phyloP scores from a whole-genome alignment of 2,888 invertebrate species.

The Melanostoma mellinum region DNA sequence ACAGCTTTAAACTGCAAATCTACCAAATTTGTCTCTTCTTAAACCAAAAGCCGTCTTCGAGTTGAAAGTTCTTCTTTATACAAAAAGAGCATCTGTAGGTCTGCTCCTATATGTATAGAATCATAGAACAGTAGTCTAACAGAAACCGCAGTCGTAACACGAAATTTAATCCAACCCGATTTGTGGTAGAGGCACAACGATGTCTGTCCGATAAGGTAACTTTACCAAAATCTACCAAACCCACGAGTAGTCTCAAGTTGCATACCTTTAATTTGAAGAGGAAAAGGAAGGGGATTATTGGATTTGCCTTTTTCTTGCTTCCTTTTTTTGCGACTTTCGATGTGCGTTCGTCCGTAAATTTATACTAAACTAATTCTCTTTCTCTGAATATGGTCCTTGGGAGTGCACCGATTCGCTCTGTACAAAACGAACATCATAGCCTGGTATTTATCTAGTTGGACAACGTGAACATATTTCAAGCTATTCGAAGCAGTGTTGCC shows the following conservation, averaged over 20 bases:
- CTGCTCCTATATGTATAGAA: not conserved
- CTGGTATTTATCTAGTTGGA: constrained; percentile 25
- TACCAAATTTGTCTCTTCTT: not conserved
- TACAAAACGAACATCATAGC: constrained; percentile 5
- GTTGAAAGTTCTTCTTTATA: constrained; percentile 5
- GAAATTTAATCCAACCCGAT: constrained; percentile 59
- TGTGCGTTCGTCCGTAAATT: constrained; percentile 28
- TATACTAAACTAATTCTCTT: not conserved
- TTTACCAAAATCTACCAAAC: constrained; percentile 8
- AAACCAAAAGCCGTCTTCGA: not conserved
- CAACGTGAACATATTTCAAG: constrained; percentile 29
- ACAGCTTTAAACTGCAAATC: not conserved
- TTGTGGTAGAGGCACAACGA: constrained; percentile 36
- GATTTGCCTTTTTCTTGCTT: constrained; percentile 31
- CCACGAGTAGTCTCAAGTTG: constrained; percentile 2
- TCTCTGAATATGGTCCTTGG: constrained; percentile 27
- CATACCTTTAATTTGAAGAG: constrained; percentile 15
- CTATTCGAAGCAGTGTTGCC: constrained; percentile 6
- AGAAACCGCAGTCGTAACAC: constrained; percentile 56
- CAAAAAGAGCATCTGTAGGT: constrained; percentile 1
- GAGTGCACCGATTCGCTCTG: not conserved
- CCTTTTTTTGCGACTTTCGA: constrained; percentile 2
- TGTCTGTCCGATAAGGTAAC: constrained; percentile 35
- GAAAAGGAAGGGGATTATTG: constrained; percentile 60
- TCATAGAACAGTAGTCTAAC: not conserved